These are phyloP conservation scores for Sinodicranocentrus sp. DNA, from an alignment of 2,888 invertebrate species.

Conservation along the genomic window DNA sequence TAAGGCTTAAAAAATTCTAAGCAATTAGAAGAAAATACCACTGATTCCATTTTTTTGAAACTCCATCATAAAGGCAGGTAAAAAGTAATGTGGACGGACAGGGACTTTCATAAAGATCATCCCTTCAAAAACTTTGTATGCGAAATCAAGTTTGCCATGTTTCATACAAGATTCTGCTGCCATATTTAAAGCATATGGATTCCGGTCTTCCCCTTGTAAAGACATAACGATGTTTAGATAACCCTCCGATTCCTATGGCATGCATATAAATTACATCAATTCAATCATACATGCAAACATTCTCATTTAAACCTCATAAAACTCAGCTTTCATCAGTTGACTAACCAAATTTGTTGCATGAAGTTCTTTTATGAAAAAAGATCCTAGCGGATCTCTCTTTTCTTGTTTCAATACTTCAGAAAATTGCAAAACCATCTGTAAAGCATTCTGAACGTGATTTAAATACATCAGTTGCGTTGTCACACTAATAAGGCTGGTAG, in stretches of 20 bases:
- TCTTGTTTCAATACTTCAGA: not conserved
- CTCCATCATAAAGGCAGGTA: constrained; percentile 47
- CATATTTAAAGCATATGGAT: constrained; percentile 59
- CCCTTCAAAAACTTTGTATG: constrained; percentile 38
- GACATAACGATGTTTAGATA: constrained; percentile 19
- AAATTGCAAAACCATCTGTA: constrained; percentile 40
- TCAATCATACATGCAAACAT: too few relatives aligned
- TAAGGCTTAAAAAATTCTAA: too few relatives aligned
- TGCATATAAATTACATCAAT: not conserved
- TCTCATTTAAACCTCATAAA: too few relatives aligned
- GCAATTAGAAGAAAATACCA: too few relatives aligned
- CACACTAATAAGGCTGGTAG: constrained; percentile 13
- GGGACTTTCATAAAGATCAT: constrained; percentile 50
- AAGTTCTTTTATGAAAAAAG: constrained; percentile 62
- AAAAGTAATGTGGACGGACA: constrained; percentile 68
- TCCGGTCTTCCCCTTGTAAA: constrained; percentile 36
- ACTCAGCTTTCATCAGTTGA: too few relatives aligned
- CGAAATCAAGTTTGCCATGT: constrained; percentile 49
- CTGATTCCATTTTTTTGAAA: constrained; percentile 40
- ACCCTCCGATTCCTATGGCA: constrained; percentile 27
- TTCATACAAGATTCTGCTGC: constrained; percentile 64
- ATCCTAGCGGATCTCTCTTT: constrained; percentile 35
- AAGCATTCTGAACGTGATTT: constrained; percentile 35
- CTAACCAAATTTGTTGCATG: constrained; percentile 1
- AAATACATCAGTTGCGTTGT: constrained; percentile 23